Evolutionary conservation across 1,140 invertebrate genomes (phyloP).

Genomic region (Nautilus pompilius): DNA sequence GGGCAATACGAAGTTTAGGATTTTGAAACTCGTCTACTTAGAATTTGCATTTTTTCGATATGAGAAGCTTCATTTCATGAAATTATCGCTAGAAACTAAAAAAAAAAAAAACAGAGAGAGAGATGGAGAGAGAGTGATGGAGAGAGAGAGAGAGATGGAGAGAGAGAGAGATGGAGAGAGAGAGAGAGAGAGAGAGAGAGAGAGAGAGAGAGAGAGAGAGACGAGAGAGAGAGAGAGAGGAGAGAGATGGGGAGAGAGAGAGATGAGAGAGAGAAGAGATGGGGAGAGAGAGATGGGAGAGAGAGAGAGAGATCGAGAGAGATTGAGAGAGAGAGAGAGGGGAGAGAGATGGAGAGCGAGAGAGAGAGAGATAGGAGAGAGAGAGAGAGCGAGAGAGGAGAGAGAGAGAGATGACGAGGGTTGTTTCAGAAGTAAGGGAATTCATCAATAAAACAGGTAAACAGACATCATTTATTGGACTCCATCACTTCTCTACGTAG

Average conservation of each 20-base stretch:
- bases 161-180: background rate
- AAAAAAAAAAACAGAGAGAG: background rate
- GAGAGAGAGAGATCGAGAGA: background rate
- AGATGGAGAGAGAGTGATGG: background rate
- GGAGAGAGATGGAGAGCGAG: background rate
- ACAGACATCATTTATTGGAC: too few relatives aligned
- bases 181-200: background rate
- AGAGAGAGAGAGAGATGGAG: background rate
- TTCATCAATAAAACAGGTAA: too few relatives aligned
- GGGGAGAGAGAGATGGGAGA: background rate
- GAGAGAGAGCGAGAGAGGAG: background rate
- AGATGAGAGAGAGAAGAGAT: background rate
- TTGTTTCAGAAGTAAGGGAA: too few relatives aligned
- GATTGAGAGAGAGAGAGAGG: background rate
- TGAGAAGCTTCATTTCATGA: background rate
- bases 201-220: background rate
- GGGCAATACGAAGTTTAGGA: too few relatives aligned
- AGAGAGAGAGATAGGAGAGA: background rate
- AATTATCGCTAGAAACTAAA: background rate
- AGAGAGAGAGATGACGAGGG: too few relatives aligned
- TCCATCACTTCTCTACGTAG: too few relatives aligned
- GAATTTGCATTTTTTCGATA: too few relatives aligned
- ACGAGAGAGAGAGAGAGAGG: background rate
- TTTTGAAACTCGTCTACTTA: too few relatives aligned
- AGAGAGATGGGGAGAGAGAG: background rate